A percentile compares a stretch with the other conserved stretches of the same genome.
phyloP scores from a whole-genome alignment of 1,140 invertebrate species.

The Listronotus bonariensis region DNA sequence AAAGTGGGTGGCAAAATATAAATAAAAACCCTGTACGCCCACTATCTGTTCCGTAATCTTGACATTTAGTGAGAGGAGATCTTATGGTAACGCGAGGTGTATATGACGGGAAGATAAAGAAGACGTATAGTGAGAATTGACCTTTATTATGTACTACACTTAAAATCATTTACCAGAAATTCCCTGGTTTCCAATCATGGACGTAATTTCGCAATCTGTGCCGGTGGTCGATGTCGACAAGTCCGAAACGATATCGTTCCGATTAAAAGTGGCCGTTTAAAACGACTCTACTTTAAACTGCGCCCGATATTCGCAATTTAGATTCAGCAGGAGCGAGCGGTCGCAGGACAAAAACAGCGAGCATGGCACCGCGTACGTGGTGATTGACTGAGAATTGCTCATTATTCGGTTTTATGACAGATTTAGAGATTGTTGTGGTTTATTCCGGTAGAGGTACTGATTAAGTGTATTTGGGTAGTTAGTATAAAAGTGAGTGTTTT shows the following conservation, averaged over 20 bases:
- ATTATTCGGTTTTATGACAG: constrained; percentile 27
- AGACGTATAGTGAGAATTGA: too few relatives aligned
- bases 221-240: constrained; percentile 29
- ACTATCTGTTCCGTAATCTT: too few relatives aligned
- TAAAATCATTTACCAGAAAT: too few relatives aligned
- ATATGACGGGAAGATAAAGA: too few relatives aligned
- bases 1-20: too few relatives aligned
- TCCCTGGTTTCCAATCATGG: constrained; percentile 14
- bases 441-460: too few relatives aligned
- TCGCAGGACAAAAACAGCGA: constrained; percentile 15
- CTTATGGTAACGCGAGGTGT: too few relatives aligned
- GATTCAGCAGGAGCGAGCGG: constrained; percentile 16
- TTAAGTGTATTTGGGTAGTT: too few relatives aligned
- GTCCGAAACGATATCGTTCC: constrained; percentile 31
- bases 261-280: constrained; percentile 11
- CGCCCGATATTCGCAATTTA: constrained; percentile 23
- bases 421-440: constrained; percentile 11
- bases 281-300: background rate
- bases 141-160: too few relatives aligned
- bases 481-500: too few relatives aligned
- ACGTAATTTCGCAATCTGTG: constrained; percentile 26
- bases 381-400: constrained; percentile 31
- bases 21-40: too few relatives aligned
- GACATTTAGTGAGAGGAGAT: too few relatives aligned
- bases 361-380: constrained; percentile 27